Percentiles rank a stretch among this genome's conserved stretches.
phyloP scores from a whole-genome alignment of 2,113 vertebrate genomes.

The Silurus glanis region DNA sequence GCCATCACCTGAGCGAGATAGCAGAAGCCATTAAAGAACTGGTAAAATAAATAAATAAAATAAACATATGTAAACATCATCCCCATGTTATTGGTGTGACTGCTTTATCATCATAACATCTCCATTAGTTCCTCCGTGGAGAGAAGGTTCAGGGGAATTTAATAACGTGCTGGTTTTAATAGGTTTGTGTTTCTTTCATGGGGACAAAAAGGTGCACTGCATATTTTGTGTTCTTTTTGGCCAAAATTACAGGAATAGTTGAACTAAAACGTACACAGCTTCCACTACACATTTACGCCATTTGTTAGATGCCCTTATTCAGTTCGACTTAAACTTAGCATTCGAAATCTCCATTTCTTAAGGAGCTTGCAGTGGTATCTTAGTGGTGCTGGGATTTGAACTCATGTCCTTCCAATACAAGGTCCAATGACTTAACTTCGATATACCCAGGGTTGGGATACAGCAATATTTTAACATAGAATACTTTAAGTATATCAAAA shows the following conservation, averaged over 20 bases:
- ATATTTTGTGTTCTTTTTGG: neutral
- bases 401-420: too few species aligned
- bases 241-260: neutral
- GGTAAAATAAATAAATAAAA: conserved; percentile 56
- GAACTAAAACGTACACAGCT: neutral
- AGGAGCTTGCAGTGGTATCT: too few species aligned
- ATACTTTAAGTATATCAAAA: too few species aligned
- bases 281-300: neutral
- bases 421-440: too few species aligned
- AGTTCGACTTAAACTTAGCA: neutral
- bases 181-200: neutral
- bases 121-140: neutral
- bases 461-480: too few species aligned
- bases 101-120: neutral
- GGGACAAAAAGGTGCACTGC: neutral
- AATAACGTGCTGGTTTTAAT: neutral
- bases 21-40: conserved; percentile 71
- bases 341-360: too few species aligned
- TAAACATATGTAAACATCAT: neutral
- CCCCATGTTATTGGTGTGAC: neutral
- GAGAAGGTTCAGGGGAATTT: neutral
- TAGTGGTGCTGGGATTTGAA: too few species aligned
- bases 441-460: too few species aligned
- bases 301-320: neutral
- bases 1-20: conserved; percentile 68